Base-by-base conservation (phyloP, 2,797 vertebrate genomes). In the Mallotus villosus region DNA sequence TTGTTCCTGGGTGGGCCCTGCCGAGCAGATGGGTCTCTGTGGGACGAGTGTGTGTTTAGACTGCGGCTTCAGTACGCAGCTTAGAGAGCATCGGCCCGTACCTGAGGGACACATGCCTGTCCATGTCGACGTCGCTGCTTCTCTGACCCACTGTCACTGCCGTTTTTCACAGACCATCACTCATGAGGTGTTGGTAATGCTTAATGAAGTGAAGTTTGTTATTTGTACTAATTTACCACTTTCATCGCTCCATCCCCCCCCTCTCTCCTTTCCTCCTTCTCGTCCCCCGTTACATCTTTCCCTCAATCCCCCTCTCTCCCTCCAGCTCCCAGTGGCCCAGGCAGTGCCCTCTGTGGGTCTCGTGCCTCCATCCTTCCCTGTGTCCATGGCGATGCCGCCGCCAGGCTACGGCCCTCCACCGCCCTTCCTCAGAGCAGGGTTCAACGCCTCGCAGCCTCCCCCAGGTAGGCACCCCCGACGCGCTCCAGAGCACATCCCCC, bases 371-470 rank as follows among this genome's bases (percentile, higher is more conserved):
- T 76, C 94, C 0, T 99, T 96, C 89, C 96, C 97, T 5, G 95
- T 99, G 77, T 91, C 93, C 14, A 98, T 99, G 98, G 83, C 96
- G 1, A 96, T 99, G 76, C 98, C 98, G 62, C 98, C 98, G 73
- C 98, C 98, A 75, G 97, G 97, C 67, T 99, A 94, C 34, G 96
- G 95, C 5, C 94, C 93, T 7, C 97, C 96, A 25, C 98, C 98
- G 51, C 96, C 96, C 19, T 99, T 99, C 86, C 89, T 99, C 61
- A 91, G 96, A 75, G 94, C 96, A 0, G 90, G 94, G 77, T 99
- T 99, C 85, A 99, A 98, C 79, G 91, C 97, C 79, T 92, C 96
- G 16, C 97, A 99, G 34, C 98, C 98, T 79, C 98, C 98, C 59
- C 98, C 98, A 84, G 97, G 98, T 99, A 93, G 88, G 24, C 46